A percentile compares a stretch with the other conserved stretches of the same genome.
phyloP scores from a whole-genome alignment of 2,113 vertebrate species.

The Phrynosoma platyrhinos region DNA sequence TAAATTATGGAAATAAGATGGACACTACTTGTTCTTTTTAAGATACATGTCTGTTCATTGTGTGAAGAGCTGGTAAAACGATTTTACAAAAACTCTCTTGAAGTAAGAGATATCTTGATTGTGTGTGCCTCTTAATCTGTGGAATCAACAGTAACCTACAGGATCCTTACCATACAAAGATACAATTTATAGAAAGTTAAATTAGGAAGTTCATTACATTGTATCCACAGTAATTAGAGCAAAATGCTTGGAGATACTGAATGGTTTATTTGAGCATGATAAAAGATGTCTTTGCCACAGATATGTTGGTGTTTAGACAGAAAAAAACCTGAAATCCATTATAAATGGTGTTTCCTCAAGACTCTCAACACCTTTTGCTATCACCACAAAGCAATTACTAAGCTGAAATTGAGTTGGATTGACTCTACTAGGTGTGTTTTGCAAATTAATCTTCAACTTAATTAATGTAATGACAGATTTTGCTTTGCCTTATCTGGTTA shows the following conservation, averaged over 20 bases:
- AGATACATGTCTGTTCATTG: not conserved
- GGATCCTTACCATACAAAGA: not conserved
- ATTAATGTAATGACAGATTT: conserved; percentile 35
- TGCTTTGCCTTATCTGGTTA: conserved; percentile 16
- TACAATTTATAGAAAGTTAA: not conserved
- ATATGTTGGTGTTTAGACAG: not conserved
- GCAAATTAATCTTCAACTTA: conserved; percentile 33
- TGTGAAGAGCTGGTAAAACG: not conserved
- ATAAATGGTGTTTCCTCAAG: conserved; percentile 5
- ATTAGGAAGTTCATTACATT: not conserved
- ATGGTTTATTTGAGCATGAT: not conserved
- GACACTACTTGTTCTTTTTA: not conserved
- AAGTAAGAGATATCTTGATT: not conserved
- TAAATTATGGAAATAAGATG: not conserved
- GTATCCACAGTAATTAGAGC: not conserved
- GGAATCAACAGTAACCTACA: not conserved
- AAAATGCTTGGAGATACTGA: not conserved
- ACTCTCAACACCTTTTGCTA: conserved; percentile 24
- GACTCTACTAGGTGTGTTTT: conserved; percentile 28
- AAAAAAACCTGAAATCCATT: not conserved
- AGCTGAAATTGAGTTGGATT: conserved; percentile 18
- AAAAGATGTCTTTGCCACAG: not conserved
- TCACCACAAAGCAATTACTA: conserved; percentile 19
- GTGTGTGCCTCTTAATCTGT: not conserved
- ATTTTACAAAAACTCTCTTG: not conserved